A percentile compares a stretch with the other conserved stretches of the same genome.
Conservation (phyloP, 2,797 vertebrate species). For the Lycodopsis pacificus region DNA sequence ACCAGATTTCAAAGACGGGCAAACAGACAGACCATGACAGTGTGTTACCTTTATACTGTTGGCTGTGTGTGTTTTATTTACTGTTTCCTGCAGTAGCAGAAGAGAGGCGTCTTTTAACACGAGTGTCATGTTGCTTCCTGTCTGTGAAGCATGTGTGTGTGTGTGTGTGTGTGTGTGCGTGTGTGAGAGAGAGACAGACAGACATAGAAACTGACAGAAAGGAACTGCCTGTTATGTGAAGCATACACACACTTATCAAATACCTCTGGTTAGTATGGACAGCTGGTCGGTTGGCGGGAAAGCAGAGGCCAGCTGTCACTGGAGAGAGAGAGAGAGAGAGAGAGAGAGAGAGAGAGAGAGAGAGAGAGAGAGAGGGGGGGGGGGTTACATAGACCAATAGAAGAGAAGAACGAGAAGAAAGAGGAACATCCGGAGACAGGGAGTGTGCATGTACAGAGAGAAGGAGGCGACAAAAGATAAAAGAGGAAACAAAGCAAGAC, state of each 20-base stretch:
- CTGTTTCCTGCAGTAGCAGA: constrained; percentile 20
- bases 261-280: constrained; percentile 62
- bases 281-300: constrained; percentile 80
- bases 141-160: constrained; percentile 37
- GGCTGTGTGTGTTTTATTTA: background rate
- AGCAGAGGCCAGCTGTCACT: constrained; percentile 69
- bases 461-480: background rate
- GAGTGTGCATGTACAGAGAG: background rate
- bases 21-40: background rate
- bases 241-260: constrained; percentile 39
- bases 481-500: background rate
- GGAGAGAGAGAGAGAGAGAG: constrained; percentile 12
- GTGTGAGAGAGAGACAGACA: constrained; percentile 4
- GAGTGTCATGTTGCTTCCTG: constrained; percentile 53
- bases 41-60: background rate
- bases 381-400: background rate
- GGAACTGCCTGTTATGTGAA: constrained; percentile 40
- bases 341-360: background rate
- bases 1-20: background rate
- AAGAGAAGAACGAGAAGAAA: background rate
- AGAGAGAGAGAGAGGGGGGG: background rate
- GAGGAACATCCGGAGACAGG: background rate
- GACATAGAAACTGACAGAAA: constrained; percentile 45
- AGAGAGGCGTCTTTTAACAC: constrained; percentile 23
- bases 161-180: constrained; percentile 19